Percentiles rank a stretch among this genome's conserved stretches.
Evolutionary conservation across 1,140 invertebrate species (phyloP).

Genomic region (Apis cerana): DNA sequence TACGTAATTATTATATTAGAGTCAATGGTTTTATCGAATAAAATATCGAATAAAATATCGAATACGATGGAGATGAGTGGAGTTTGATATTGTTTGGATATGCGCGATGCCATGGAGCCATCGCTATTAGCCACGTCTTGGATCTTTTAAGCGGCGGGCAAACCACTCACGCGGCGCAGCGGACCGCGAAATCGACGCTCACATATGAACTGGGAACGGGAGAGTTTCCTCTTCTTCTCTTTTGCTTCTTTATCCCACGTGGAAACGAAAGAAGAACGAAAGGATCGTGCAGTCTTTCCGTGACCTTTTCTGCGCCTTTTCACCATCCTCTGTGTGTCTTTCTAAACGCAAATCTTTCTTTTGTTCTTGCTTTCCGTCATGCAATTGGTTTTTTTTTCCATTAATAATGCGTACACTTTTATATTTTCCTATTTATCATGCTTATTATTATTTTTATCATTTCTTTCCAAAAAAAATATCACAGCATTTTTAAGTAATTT

Average conservation of each 20-base stretch:
- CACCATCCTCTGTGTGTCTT: slow-evolving; percentile 18
- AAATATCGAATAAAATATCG: too few species aligned
- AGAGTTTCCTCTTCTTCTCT: slow-evolving; percentile 41
- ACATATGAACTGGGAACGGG: slow-evolving; percentile 78
- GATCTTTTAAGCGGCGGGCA: slow-evolving; percentile 73
- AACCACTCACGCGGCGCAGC: slow-evolving; percentile 79
- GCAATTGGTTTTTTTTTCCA: neutral
- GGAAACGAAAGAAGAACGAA: slow-evolving; percentile 53
- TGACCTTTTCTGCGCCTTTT: slow-evolving; percentile 49
- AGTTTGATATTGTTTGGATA: slow-evolving; percentile 58
- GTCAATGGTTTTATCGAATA: too few species aligned
- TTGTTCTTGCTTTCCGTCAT: too few species aligned
- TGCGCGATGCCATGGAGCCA: slow-evolving; percentile 69
- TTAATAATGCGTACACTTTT: too few species aligned
- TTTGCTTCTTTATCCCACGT: slow-evolving; percentile 52
- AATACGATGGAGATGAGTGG: too few species aligned
- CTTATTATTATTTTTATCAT: too few species aligned
- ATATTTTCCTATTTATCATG: too few species aligned
- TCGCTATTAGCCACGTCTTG: slow-evolving; percentile 69
- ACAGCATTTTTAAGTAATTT: too few species aligned
- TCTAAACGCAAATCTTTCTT: slow-evolving; percentile 3
- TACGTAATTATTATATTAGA: too few species aligned
- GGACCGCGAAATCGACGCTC: slow-evolving; percentile 81
- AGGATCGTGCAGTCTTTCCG: slow-evolving; percentile 44
- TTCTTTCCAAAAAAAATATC: too few species aligned